Base-by-base conservation (phyloP, 2,888 invertebrate species). In the Alloplasta piceator region DNA sequence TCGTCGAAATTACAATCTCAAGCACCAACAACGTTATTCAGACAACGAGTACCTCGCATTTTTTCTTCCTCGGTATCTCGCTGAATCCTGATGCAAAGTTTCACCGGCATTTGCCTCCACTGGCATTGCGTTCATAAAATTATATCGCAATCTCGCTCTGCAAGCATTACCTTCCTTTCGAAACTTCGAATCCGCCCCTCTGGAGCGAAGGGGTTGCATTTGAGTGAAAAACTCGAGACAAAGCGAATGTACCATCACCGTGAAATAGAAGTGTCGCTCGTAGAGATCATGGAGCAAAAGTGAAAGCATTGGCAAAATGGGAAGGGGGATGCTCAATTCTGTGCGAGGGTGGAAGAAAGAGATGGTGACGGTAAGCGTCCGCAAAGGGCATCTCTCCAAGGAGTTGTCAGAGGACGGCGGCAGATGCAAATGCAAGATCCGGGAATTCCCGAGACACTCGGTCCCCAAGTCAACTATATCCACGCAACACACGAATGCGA, bases 391-490 rank as follows among this genome's bases (percentile, higher is more conserved):
- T 78, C 67, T 78, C 78, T 75, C 56, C 26, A 26, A 26, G 26
- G 26, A 26, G 26, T 26, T 26, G 26, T 26, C 26, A 26, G 26
- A 26, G 26, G 26, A 26, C 46, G 60, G 70, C 58, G 26, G 71
- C 66, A 66, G 75, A 82, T 78, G 81, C 81, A 78, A 82, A 75
- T 78, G 48, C 75, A 39, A 82, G 70, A 75, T 75, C 48, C 78
- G 58, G 63, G 56, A 56, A 75, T 66, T 70, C 70, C 68, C 71
- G 56, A 75, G 71, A 74, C 78, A 64, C 64, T 26, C 68, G 72
- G 63, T 70, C n/a, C 41, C n/a, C 41, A 16, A 36, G 26, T 10
- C 38, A 39, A 61, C 78, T 26, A 56, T n/a, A 10, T 66, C 39
- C 58, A 48, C 61, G 60, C 16, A 58, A 50, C 60, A 60, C 16